Conservation (phyloP, 2,797 vertebrate species). For the Tympanoctomys barrerae region DNA sequence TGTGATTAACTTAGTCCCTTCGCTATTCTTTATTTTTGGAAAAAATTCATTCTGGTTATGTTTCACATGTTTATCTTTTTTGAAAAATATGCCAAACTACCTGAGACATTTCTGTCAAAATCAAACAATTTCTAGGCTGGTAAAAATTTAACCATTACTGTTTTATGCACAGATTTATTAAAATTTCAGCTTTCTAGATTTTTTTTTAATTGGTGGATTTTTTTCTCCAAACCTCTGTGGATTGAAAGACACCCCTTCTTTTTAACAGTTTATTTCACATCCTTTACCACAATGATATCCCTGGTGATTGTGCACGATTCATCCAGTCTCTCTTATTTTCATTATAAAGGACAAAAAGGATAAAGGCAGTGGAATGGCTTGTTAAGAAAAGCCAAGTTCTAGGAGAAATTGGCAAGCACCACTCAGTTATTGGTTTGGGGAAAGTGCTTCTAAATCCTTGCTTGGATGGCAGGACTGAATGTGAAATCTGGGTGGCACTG, state of each 20-base stretch:
- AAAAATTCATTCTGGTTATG: constrained; percentile 5
- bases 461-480: constrained; percentile 65
- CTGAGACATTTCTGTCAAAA: constrained; percentile 71
- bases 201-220: constrained; percentile 64
- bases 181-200: constrained; percentile 70
- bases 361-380: constrained; percentile 47
- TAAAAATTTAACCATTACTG: constrained; percentile 61
- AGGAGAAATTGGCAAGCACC: constrained; percentile 70
- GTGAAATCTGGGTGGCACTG: constrained; percentile 63
- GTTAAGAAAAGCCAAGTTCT: constrained; percentile 73
- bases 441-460: constrained; percentile 73
- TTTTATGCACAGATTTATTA: constrained; percentile 71
- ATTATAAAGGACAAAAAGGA: constrained; percentile 69
- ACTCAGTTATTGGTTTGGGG: constrained; percentile 72
- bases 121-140: constrained; percentile 68
- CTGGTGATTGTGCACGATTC: constrained; percentile 60
- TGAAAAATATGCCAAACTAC: constrained; percentile 30
- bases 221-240: constrained; percentile 64
- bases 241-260: neutral
- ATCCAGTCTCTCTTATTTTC: constrained; percentile 72
- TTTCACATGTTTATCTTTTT: constrained; percentile 53
- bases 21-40: neutral
- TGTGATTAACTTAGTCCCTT: neutral
- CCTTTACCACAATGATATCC: constrained; percentile 58
- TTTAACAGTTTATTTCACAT: constrained; percentile 55